Percentiles rank a stretch among this genome's conserved stretches.
phyloP scores from a whole-genome alignment of 2,888 invertebrate genomes.

The Agrochola lychnidis region DNA sequence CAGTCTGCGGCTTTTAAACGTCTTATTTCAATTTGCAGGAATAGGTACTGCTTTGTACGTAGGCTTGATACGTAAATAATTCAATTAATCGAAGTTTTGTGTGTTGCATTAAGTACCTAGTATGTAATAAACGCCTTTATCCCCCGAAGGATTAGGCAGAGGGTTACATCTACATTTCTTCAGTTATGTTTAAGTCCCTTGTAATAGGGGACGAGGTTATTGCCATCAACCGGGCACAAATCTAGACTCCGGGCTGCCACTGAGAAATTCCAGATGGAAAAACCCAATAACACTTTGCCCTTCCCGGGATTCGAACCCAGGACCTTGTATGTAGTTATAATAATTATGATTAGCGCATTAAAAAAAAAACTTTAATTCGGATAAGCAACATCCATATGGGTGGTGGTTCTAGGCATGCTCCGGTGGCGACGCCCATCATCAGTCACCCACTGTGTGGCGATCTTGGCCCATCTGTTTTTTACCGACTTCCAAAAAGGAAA shows the following conservation, averaged over 20 bases:
- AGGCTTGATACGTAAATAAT: conserved; percentile 31
- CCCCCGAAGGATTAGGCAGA: not conserved
- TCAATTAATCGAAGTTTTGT: conserved; percentile 18
- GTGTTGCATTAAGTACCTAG: not conserved
- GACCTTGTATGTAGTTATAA: no score
- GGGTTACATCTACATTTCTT: not conserved
- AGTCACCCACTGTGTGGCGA: no score
- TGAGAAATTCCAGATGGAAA: not conserved
- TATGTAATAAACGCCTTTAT: not conserved
- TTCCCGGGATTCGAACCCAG: no score
- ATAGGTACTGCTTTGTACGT: conserved; percentile 15
- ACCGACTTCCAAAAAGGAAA: no score
- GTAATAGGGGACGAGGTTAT: not conserved
- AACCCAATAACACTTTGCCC: not conserved
- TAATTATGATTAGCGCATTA: no score
- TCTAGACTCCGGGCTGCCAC: not conserved
- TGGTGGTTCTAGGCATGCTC: no score
- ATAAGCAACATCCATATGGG: no score
- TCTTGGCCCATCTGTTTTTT: no score
- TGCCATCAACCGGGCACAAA: not conserved
- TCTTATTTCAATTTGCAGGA: conserved; percentile 57
- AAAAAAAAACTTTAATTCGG: no score
- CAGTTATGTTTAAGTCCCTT: not conserved
- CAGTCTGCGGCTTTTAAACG: conserved; percentile 45
- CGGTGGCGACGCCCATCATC: no score